Evolutionary conservation across 1,140 invertebrate genomes (phyloP).

Genomic region (Thereuonema tuberculata): DNA sequence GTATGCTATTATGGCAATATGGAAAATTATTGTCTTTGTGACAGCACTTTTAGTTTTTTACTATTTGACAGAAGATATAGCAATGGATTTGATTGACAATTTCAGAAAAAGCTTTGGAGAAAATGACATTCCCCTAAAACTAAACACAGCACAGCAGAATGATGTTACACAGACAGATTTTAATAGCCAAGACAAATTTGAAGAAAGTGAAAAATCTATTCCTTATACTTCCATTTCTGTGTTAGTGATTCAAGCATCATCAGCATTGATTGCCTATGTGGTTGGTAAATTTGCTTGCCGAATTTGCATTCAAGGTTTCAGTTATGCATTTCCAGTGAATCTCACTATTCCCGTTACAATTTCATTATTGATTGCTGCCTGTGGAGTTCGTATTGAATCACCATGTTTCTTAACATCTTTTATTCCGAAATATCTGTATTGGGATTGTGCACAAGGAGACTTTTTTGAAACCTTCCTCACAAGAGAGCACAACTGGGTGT

Average conservation of each 20-base stretch:
- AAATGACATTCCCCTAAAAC: neutral
- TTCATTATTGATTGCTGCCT: slow-evolving; percentile 73
- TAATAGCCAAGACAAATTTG: neutral
- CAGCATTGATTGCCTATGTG: slow-evolving; percentile 75
- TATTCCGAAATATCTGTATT: slow-evolving; percentile 79
- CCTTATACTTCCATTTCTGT: neutral
- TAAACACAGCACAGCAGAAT: no score
- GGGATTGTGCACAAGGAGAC: slow-evolving; percentile 65
- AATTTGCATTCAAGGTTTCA: slow-evolving; percentile 90
- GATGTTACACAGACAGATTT: no score
- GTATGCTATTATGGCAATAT: slow-evolving; percentile 73
- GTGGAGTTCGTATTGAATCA: slow-evolving; percentile 68
- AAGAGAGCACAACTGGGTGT: slow-evolving; percentile 77
- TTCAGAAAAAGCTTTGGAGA: neutral
- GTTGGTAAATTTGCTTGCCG: slow-evolving; percentile 93
- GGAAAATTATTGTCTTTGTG: slow-evolving; percentile 73
- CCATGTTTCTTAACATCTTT: slow-evolving; percentile 56
- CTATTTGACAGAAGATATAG: slow-evolving; percentile 38
- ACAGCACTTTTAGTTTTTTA: slow-evolving; percentile 54
- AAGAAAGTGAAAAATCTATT: neutral
- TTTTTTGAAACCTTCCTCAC: slow-evolving; percentile 70
- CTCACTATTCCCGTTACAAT: slow-evolving; percentile 79
- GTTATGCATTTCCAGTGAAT: slow-evolving; percentile 88
- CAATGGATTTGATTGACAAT: neutral
- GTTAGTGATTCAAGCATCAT: slow-evolving; percentile 42